Percentiles rank a stretch among this genome's conserved stretches.
These are phyloP conservation scores for Candoia aspera DNA, from an alignment of 2,113 vertebrate genomes.

Conservation along the genomic window DNA sequence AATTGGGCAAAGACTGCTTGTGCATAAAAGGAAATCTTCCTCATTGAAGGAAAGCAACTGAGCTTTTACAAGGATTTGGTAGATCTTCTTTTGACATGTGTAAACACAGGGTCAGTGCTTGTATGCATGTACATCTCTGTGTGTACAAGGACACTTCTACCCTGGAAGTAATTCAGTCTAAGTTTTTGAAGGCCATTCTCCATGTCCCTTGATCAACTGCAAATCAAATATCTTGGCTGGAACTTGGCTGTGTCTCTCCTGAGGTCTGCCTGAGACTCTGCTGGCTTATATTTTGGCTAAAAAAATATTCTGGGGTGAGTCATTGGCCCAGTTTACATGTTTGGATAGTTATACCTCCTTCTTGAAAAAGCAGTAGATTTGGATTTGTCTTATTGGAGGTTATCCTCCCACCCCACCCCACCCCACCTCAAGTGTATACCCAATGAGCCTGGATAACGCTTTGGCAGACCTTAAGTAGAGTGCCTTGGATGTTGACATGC, in stretches of 20 bases:
- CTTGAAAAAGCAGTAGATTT: not conserved
- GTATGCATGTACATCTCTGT: not conserved
- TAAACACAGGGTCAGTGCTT: not conserved
- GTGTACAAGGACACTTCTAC: not conserved
- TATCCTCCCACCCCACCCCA: too few relatives aligned
- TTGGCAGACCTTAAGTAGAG: too few relatives aligned
- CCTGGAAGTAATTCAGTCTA: not conserved
- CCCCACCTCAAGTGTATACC: too few relatives aligned
- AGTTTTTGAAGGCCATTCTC: not conserved
- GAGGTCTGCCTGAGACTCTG: not conserved
- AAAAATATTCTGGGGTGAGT: not conserved
- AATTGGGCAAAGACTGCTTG: constrained; percentile 16
- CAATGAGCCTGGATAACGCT: too few relatives aligned
- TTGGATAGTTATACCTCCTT: not conserved
- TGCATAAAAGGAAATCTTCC: not conserved
- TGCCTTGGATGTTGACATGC: too few relatives aligned
- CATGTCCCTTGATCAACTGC: not conserved
- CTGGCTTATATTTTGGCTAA: not conserved
- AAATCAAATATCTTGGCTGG: not conserved
- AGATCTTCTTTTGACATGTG: not conserved
- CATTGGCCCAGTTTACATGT: not conserved
- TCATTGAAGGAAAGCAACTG: constrained; percentile 4
- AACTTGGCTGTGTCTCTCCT: not conserved
- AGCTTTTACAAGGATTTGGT: accelerated
- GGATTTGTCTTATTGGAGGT: not conserved